phyloP scores from a whole-genome alignment of 1,140 invertebrate species.

The Hyposmocoma kahamanoa region DNA sequence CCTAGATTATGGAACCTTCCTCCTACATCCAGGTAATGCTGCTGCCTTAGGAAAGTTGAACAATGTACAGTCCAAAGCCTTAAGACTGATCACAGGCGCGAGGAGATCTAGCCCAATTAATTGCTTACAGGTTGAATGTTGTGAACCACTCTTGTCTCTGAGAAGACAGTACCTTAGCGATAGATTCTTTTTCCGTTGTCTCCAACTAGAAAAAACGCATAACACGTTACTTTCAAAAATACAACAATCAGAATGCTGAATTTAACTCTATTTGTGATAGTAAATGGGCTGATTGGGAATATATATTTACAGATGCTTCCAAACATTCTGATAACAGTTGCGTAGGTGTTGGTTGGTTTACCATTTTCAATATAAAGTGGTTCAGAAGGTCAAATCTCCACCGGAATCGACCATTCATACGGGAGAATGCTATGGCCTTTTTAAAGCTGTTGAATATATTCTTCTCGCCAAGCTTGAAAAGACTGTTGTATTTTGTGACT shows the following conservation, averaged over 20 bases:
- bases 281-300: conserved; percentile 2
- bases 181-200: conserved; percentile 1
- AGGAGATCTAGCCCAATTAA: conserved; percentile 16
- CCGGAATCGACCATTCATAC: conserved; percentile 12
- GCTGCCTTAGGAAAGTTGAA: too few species aligned
- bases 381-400: conserved; percentile 12
- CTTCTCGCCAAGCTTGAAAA: conserved; percentile 6
- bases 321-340: conserved; percentile 1
- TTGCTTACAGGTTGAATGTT: conserved; percentile 17
- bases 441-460: conserved; percentile 12
- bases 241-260: neutral
- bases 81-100: conserved; percentile 10
- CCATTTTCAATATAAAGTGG: conserved; percentile 9
- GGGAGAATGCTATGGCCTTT: conserved; percentile 9
- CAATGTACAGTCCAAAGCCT: too few species aligned
- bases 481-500: conserved; percentile 10
- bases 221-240: conserved; percentile 2
- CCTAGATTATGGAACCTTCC: neutral
- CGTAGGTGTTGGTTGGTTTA: conserved; percentile 11
- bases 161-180: conserved; percentile 8
- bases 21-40: too few species aligned
- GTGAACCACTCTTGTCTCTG: conserved; percentile 5
- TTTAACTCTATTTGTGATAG: neutral
- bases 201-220: neutral
- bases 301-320: conserved; percentile 13